Evolutionary conservation across 1,140 invertebrate genomes (phyloP).

Genomic region (Telenomus remus): DNA sequence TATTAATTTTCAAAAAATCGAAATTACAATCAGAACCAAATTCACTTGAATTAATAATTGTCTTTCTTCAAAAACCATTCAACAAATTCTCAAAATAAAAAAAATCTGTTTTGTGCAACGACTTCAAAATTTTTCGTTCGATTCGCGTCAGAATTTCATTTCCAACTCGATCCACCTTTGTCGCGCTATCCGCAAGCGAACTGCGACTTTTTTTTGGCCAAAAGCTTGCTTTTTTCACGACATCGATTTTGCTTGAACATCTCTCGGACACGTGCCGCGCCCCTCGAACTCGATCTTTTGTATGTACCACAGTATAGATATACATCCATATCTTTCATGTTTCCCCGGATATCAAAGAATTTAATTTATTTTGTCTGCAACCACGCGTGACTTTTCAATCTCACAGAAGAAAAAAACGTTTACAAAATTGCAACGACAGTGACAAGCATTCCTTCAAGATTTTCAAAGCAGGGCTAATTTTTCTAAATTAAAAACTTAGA

Average conservation of each 20-base stretch:
- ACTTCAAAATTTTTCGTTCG: background rate
- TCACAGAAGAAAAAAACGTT: no score
- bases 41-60: no score
- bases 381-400: background rate
- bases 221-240: slow-evolving; percentile 25
- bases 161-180: no score
- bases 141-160: background rate
- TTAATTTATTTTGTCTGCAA: no score
- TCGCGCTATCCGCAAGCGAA: no score
- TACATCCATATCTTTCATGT: background rate
- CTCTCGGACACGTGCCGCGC: slow-evolving; percentile 38
- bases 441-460: no score
- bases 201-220: slow-evolving; percentile 11
- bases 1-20: no score
- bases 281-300: slow-evolving; percentile 38
- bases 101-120: background rate
- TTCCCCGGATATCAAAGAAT: slow-evolving; percentile 5
- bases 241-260: slow-evolving; percentile 45
- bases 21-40: no score
- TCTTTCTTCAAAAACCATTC: no score
- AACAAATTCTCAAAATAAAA: background rate
- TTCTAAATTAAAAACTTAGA: no score
- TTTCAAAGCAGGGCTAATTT: no score
- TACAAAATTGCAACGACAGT: no score
- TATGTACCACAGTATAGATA: slow-evolving; percentile 20